Conservation (phyloP, 1,140 invertebrate genomes). For the Diploscapter pachys region DNA sequence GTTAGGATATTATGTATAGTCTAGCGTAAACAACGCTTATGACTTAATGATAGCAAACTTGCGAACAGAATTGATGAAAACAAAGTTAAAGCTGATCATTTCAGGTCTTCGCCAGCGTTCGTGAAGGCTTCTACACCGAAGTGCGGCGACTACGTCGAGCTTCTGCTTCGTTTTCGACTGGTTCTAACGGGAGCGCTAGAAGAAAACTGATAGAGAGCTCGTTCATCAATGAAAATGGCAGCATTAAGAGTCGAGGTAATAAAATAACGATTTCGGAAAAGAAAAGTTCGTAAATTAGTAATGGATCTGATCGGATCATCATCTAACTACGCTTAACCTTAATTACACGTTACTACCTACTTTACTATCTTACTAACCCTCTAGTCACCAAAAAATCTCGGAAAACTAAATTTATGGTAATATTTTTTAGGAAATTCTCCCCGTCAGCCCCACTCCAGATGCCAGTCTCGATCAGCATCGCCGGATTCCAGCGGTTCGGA, state of each 20-base stretch:
- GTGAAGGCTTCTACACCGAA: conserved; percentile 55
- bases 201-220: neutral
- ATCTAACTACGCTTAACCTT: neutral
- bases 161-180: conserved; percentile 51
- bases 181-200: conserved; percentile 33
- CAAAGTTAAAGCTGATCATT: conserved; percentile 24
- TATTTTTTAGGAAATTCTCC: conserved; percentile 3
- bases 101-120: conserved; percentile 53
- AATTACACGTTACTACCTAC: neutral
- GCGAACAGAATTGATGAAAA: neutral
- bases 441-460: neutral
- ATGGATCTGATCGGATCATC: neutral
- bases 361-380: neutral
- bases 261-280: neutral
- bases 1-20: too few relatives aligned
- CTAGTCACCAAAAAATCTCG: too few relatives aligned
- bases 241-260: neutral
- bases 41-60: too few relatives aligned
- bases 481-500: conserved; percentile 7
- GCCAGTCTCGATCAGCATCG: conserved; percentile 12
- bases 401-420: neutral
- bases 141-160: conserved; percentile 46
- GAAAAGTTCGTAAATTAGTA: neutral
- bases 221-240: neutral
- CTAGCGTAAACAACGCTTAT: too few relatives aligned